Base-by-base conservation (phyloP, 2,113 vertebrate species). In the Cyprinus carpio region DNA sequence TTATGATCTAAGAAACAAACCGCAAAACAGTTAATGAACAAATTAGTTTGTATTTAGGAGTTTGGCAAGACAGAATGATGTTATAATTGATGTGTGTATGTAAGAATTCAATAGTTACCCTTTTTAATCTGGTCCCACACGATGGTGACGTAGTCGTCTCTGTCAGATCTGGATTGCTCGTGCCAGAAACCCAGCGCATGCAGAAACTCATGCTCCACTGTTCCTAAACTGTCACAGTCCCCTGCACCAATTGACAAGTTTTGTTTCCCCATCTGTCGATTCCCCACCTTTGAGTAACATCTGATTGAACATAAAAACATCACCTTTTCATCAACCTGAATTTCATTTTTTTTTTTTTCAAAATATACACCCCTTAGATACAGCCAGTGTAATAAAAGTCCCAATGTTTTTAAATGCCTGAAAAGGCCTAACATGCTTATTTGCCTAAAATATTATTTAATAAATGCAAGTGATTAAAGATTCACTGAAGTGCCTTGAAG, bases 121-220 rank as follows among this genome's bases (percentile, higher is more conserved):
- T 89, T 0, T 79, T 83, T 77, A 90, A 98, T 97, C 86, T 92
- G 94, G 78, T 97, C 93, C 96, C 96, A 95, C 4, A 95, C 49
- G 2, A 97, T 97, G 12, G 34, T 71, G 80, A 98, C 94, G 0
- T 98, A 98, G 86, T 98, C 96, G 0, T 97, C 95, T 1, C 96
- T 90, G 83, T 98, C 97, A 0, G 95, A 92, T 27, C 97, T 93
- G 0, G 96, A 99, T 85, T 98, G 97, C 89, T 98, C 97, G 0
- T 99, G 97, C 96, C 96, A 97, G 90, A 99, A 96, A 4, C 97
- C 97, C 87, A 99, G 91, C 0, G 96, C 95, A 0, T 98, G 97
- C 40, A 98, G 94, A 84, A 99, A 96, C 88, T 98, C 97, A 0
- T 98, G 96, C 65, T 97, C 93, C 11, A 99, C 90, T 0, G 95